These are phyloP conservation scores for Enteromius fasciolatus DNA, from an alignment of 2,797 vertebrate genomes.

Conservation along the genomic window DNA sequence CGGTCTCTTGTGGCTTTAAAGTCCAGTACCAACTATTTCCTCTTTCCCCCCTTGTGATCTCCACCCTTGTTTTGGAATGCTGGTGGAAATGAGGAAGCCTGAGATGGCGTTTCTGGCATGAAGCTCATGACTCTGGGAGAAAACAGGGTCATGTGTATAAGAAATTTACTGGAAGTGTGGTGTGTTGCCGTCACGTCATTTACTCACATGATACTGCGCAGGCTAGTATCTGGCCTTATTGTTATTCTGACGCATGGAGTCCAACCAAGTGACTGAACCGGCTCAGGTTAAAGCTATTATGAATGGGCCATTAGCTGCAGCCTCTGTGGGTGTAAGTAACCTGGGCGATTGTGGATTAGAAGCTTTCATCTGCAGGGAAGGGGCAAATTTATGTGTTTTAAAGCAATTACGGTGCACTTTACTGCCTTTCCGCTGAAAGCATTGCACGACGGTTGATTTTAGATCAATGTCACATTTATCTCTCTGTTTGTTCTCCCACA, in stretches of 20 bases:
- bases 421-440: slow-evolving; percentile 5
- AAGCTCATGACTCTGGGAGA: slow-evolving; percentile 14
- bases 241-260: slow-evolving; percentile 28
- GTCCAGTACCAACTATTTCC: slow-evolving; percentile 57
- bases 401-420: slow-evolving; percentile 36
- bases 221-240: background rate
- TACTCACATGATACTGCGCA: slow-evolving; percentile 28
- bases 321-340: slow-evolving; percentile 24
- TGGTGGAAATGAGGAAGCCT: slow-evolving; percentile 63
- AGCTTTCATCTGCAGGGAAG: slow-evolving; percentile 37
- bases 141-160: slow-evolving; percentile 21
- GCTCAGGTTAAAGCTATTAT: slow-evolving; percentile 44
- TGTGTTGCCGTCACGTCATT: slow-evolving; percentile 20
- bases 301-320: slow-evolving; percentile 35
- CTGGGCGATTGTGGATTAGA: slow-evolving; percentile 24
- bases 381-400: slow-evolving; percentile 39
- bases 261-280: background rate
- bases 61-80: slow-evolving; percentile 58
- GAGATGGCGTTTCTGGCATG: slow-evolving; percentile 65
- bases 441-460: background rate
- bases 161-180: slow-evolving; percentile 17
- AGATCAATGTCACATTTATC: slow-evolving; percentile 29
- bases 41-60: slow-evolving; percentile 50
- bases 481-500: slow-evolving; percentile 61
- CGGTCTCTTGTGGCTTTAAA: slow-evolving; percentile 1